Conservation (phyloP, 64 coral and sea anemone species). For the Hydrozoanthus tunicans region DNA sequence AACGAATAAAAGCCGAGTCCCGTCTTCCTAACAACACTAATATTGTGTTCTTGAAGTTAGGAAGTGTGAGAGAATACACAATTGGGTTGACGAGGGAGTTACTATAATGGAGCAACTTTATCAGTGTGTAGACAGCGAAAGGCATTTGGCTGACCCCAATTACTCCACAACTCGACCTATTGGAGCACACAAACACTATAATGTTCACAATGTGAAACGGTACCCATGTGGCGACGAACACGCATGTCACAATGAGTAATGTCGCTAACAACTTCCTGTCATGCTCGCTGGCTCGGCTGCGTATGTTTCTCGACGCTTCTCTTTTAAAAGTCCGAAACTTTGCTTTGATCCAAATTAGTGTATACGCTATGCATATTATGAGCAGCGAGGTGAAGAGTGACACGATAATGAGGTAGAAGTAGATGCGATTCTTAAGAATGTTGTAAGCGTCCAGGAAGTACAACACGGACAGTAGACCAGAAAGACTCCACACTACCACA, state of each 20-base stretch:
- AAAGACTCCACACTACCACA: slow-evolving; percentile 69
- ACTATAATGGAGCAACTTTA: slow-evolving; percentile 83
- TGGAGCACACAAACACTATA: slow-evolving; percentile 64
- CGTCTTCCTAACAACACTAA: slow-evolving; percentile 25
- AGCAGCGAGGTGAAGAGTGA: slow-evolving; percentile 65
- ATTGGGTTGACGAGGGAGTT: slow-evolving; percentile 83
- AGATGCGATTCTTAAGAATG: slow-evolving; percentile 65
- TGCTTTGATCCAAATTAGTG: slow-evolving; percentile 73
- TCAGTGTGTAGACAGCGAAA: slow-evolving; percentile 61
- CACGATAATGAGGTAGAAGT: slow-evolving; percentile 77
- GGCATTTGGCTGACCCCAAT: slow-evolving; percentile 34
- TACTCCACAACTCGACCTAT: not conserved
- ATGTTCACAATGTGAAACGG: slow-evolving; percentile 88
- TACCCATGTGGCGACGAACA: slow-evolving; percentile 84
- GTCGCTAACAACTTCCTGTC: slow-evolving; percentile 66
- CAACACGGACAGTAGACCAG: slow-evolving; percentile 50
- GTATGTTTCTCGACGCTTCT: not conserved
- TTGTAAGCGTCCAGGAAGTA: slow-evolving; percentile 71
- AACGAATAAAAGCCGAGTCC: not conserved
- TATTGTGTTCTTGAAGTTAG: slow-evolving; percentile 64
- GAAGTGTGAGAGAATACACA: slow-evolving; percentile 78
- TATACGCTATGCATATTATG: slow-evolving; percentile 75
- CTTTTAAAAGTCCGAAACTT: slow-evolving; percentile 17
- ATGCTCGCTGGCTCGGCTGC: slow-evolving; percentile 39
- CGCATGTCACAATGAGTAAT: slow-evolving; percentile 71